phyloP scores from a whole-genome alignment of 2,113 vertebrate genomes.

The Sinocyclocheilus grahami region DNA sequence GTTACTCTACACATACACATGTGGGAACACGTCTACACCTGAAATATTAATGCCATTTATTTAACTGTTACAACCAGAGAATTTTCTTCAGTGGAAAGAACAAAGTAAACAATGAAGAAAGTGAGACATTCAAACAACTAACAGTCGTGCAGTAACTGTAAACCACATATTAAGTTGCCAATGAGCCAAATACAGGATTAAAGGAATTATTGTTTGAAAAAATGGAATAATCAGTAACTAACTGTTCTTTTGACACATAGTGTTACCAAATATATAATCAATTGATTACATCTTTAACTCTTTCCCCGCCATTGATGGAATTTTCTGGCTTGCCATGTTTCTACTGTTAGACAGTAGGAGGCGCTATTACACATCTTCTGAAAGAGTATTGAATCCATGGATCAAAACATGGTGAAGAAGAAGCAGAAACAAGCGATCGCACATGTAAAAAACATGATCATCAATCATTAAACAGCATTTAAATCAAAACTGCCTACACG shows the following conservation, averaged over 20 bases:
- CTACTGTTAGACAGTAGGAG: too few relatives aligned
- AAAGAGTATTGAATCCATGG: too few relatives aligned
- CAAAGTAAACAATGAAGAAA: not conserved
- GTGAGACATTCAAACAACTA: not conserved
- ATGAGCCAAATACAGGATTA: not conserved
- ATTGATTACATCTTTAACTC: not conserved
- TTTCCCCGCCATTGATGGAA: too few relatives aligned
- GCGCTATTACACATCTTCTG: too few relatives aligned
- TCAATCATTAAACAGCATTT: too few relatives aligned
- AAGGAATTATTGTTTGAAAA: too few relatives aligned
- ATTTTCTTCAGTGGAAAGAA: not conserved
- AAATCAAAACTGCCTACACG: too few relatives aligned
- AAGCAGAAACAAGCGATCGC: too few relatives aligned
- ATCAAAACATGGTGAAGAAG: too few relatives aligned
- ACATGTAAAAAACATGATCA: too few relatives aligned
- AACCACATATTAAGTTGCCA: not conserved
- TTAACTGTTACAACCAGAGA: conserved; percentile 14
- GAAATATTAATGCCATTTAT: conserved; percentile 31
- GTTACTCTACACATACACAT: conserved; percentile 43
- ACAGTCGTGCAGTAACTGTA: not conserved
- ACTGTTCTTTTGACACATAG: conserved; percentile 2
- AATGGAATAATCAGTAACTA: not conserved
- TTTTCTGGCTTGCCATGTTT: too few relatives aligned
- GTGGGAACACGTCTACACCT: conserved; percentile 33
- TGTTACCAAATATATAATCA: not conserved